Conservation (phyloP, 2,113 vertebrate genomes). For the Antechinus stuartii region DNA sequence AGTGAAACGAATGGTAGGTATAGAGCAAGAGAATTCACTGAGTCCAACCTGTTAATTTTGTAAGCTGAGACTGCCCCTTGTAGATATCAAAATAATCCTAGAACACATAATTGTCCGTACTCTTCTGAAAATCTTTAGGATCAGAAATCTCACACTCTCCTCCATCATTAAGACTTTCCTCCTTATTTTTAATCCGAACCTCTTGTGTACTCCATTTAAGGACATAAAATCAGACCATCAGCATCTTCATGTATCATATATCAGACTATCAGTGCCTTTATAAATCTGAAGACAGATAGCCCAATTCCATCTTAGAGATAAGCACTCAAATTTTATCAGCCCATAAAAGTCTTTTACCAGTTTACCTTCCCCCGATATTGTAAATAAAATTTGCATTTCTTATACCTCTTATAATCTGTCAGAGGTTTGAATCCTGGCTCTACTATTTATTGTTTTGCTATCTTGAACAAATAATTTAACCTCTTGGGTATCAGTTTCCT, state of each 20-base stretch:
- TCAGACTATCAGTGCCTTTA: background rate
- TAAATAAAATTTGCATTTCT: background rate
- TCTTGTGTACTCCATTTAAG: background rate
- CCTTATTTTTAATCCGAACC: background rate
- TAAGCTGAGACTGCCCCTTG: background rate
- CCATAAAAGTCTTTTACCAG: slow-evolving; percentile 13
- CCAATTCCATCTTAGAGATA: background rate
- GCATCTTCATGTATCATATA: background rate
- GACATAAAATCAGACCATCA: background rate
- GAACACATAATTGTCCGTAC: background rate
- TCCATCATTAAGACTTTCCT: background rate
- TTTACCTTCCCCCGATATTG: background rate
- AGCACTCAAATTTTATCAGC: background rate
- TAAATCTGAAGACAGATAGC: background rate
- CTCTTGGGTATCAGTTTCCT: background rate
- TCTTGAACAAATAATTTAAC: background rate
- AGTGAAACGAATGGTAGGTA: background rate
- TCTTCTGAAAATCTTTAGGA: background rate
- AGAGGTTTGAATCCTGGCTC: background rate
- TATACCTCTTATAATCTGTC: background rate
- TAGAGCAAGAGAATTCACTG: background rate
- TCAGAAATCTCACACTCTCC: background rate
- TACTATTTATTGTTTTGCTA: background rate
- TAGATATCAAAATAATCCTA: background rate
- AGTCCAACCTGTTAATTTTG: background rate